phyloP scores from a whole-genome alignment of 1,140 invertebrate genomes.

The Conus betulinus region DNA sequence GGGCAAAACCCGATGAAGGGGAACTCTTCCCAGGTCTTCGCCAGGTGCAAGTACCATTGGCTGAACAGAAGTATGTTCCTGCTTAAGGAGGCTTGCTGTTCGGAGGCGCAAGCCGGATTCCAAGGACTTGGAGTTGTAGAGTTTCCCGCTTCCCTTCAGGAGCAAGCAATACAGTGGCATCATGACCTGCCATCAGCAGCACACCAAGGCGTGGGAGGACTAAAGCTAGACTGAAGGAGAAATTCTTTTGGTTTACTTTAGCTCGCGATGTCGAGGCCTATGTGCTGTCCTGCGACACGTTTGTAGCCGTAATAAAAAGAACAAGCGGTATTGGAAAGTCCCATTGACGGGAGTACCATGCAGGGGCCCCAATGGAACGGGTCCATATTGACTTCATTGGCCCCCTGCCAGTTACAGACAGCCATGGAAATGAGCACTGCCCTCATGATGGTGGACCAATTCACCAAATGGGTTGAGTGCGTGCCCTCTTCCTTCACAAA shows the following conservation, averaged over 20 bases:
- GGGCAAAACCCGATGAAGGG: too few species aligned
- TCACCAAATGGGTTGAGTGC: conserved; percentile 19
- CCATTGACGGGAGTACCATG: not conserved
- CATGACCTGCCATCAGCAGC: too few species aligned
- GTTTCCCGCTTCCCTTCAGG: too few species aligned
- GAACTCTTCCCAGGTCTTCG: too few species aligned
- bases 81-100: too few species aligned
- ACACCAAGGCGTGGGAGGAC: conserved; percentile 15
- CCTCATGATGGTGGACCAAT: conserved; percentile 27
- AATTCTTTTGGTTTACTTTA: conserved; percentile 5
- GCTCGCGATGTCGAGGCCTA: not conserved
- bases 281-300: not conserved
- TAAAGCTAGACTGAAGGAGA: conserved; percentile 1
- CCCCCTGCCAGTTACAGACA: not conserved
- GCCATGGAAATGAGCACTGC: not conserved
- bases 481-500: conserved; percentile 2
- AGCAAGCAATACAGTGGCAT: too few species aligned
- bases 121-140: too few species aligned
- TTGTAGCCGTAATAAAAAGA: not conserved
- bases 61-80: too few species aligned
- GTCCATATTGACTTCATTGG: conserved; percentile 2
- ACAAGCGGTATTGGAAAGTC: not conserved
- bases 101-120: too few species aligned
- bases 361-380: not conserved
- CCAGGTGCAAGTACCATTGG: too few species aligned